Evolutionary conservation across 2,797 vertebrate genomes (phyloP).

Genomic region (Ceryle rudis): DNA sequence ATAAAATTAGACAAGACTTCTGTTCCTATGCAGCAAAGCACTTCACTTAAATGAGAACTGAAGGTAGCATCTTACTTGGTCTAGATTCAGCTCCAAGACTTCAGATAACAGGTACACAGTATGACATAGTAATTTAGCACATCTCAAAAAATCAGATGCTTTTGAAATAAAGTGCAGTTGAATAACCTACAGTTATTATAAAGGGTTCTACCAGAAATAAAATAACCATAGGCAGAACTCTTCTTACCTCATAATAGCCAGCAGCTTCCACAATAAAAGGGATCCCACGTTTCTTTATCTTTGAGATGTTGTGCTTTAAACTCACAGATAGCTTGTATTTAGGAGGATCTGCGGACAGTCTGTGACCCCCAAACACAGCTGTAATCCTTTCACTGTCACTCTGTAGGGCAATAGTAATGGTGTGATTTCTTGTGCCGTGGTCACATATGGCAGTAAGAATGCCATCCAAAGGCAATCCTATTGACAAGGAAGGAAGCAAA

Average conservation of each 20-base stretch:
- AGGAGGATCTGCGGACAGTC: neutral
- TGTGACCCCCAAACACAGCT: constrained; percentile 63
- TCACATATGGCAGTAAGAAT: constrained; percentile 59
- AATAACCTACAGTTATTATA: neutral
- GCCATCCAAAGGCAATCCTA: constrained; percentile 80
- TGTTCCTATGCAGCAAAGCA: neutral
- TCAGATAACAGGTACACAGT: neutral
- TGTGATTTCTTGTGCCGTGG: constrained; percentile 39
- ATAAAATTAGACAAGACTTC: neutral
- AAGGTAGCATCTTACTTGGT: neutral
- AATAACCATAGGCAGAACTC: neutral
- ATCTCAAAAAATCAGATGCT: neutral
- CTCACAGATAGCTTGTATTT: constrained; percentile 65
- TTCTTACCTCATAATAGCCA: constrained; percentile 80
- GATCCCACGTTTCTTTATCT: constrained; percentile 72
- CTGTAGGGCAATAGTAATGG: constrained; percentile 63
- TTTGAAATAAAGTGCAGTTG: neutral
- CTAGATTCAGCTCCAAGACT: neutral
- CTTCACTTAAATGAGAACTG: neutral
- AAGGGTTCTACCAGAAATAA: neutral
- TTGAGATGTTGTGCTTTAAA: constrained; percentile 75
- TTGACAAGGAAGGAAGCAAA: neutral
- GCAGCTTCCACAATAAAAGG: constrained; percentile 67
- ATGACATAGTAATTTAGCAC: neutral
- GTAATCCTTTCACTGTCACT: constrained; percentile 68